phyloP scores from a whole-genome alignment of 2,888 invertebrate species.

The Entomobrya multifasciata region DNA sequence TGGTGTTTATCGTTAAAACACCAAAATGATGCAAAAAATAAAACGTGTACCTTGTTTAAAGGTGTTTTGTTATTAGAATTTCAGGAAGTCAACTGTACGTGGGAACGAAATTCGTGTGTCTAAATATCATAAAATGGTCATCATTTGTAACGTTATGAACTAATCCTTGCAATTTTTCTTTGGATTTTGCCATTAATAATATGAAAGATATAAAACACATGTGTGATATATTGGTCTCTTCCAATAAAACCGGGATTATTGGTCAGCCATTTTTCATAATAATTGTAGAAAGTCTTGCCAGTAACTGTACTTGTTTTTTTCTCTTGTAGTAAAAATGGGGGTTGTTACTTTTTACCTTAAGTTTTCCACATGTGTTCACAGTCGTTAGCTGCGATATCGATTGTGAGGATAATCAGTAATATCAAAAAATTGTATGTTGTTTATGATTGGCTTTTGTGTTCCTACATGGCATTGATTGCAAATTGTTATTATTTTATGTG shows the following conservation, averaged over 20 bases:
- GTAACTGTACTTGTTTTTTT: conserved; percentile 23
- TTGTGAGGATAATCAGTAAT: conserved; percentile 18
- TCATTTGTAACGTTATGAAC: too few relatives aligned
- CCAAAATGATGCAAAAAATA: too few relatives aligned
- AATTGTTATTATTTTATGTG: conserved; percentile 45
- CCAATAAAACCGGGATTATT: conserved; percentile 22
- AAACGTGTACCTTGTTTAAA: too few relatives aligned
- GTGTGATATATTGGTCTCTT: not conserved
- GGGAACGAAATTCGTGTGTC: too few relatives aligned
- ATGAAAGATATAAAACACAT: too few relatives aligned
- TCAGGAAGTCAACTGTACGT: too few relatives aligned
- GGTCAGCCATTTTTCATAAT: not conserved
- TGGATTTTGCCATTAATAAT: too few relatives aligned
- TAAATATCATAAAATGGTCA: too few relatives aligned
- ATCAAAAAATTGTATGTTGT: conserved; percentile 1
- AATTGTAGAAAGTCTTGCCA: conserved; percentile 18
- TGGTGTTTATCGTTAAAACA: too few relatives aligned
- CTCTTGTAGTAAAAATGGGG: conserved; percentile 8
- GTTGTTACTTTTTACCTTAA: not conserved
- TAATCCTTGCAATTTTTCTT: too few relatives aligned
- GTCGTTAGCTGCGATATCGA: conserved; percentile 29
- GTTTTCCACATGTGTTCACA: conserved; percentile 21
- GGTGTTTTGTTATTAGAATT: too few relatives aligned
- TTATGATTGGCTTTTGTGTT: conserved; percentile 11
- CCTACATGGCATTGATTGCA: conserved; percentile 23